Evolutionary conservation across 2,797 vertebrate genomes (phyloP).

Genomic region (Synanceia verrucosa): DNA sequence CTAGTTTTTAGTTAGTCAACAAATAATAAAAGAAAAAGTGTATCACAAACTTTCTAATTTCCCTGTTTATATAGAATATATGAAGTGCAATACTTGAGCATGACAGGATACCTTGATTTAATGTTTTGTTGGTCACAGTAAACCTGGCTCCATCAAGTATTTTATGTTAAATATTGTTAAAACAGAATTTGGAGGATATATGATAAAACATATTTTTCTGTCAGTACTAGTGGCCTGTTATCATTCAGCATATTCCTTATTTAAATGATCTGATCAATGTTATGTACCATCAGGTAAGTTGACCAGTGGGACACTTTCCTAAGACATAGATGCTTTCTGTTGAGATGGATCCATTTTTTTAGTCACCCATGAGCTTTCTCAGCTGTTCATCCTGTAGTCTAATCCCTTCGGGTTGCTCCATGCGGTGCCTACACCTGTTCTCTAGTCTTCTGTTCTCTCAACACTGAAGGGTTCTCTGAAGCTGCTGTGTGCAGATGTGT

Average conservation of each 20-base stretch:
- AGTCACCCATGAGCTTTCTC: conserved; percentile 22
- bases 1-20: neutral
- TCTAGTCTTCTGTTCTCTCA: conserved; percentile 7
- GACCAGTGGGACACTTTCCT: conserved; percentile 32
- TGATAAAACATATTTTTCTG: neutral
- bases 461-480: neutral
- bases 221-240: neutral
- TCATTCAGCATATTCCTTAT: neutral
- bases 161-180: neutral
- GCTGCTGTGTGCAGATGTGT: conserved; percentile 1
- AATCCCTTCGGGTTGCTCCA: neutral
- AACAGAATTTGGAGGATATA: neutral
- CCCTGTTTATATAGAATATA: neutral
- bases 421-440: conserved; percentile 25
- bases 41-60: neutral
- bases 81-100: neutral
- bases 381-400: conserved; percentile 9
- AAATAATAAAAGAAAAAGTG: neutral
- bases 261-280: neutral
- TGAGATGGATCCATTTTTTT: conserved; percentile 34
- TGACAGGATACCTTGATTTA: neutral
- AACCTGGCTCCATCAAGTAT: neutral
- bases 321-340: conserved; percentile 25
- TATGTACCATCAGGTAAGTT: neutral
- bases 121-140: neutral